Evolutionary conservation across 2,113 vertebrate genomes (phyloP), one percentile per base, ranked within the genome.

Genomic region (Bolborhynchus lineola): DNA sequence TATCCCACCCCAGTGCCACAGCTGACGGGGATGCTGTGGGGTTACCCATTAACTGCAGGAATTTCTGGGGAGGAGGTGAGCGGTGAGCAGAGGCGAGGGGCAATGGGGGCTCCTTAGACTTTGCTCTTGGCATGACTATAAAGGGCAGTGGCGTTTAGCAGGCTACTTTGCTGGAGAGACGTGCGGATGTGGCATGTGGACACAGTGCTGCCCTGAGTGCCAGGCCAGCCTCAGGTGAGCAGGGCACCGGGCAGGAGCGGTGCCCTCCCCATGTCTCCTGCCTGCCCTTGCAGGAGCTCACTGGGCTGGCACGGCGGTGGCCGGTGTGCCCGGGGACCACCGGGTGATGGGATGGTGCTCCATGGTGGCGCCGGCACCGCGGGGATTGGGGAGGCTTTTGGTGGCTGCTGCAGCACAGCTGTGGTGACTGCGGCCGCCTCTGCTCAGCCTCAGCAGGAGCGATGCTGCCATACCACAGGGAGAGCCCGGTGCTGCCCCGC

Each of bases 21-120:
- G 85, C 88, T 72, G 93, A 76, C 2, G 29, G 42, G 86, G 92
- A 88, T 81, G 80, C 35, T 2, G 8, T 1, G 7, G 89, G 94
- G 97, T 98, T 98, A 98, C 98, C 93, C 96, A 98, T 98, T 98
- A 98, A 98, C 98, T 91, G 80, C 68, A 98, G 94, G 97, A 97
- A 97, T 98, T 97, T 98, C 74, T 50, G 77, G 69, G 75, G 92
- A 83, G 94, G 92, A 97, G 95, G 95, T 96, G 92, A 97, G 96
- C 87, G 8, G 71, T 3, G 7, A 95, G 96, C 20, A 4, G 85
- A 91, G 93, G 53, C 18, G 94, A 93, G 91, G 93, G 94, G 90
- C 83, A 69, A 86, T 33, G 6, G 26, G 9, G 86, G 91, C 93
- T 95, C 90, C 92, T 96, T 96, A 98, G 97, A 98, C 98, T 98